phyloP scores from a whole-genome alignment of 2,888 invertebrate species.

The Pachliopta kotzebuea region DNA sequence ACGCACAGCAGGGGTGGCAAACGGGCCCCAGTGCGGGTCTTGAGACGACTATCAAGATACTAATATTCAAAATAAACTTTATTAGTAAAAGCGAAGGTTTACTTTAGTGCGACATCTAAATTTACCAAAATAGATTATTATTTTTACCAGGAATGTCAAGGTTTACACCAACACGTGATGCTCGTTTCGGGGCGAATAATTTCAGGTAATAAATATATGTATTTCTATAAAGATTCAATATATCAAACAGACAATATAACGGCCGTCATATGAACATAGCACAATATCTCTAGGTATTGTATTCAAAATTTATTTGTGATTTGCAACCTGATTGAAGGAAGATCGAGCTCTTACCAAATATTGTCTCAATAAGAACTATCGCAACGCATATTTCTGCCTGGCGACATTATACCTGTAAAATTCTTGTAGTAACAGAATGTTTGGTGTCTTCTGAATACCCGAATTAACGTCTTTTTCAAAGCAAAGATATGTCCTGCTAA shows the following conservation, averaged over 20 bases:
- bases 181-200: constrained; percentile 52
- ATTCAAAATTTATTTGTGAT: background rate
- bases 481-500: background rate
- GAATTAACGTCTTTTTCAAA: background rate
- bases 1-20: constrained; percentile 69
- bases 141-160: constrained; percentile 79
- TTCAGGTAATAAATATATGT: constrained; percentile 49
- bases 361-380: background rate
- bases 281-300: background rate
- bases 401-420: background rate
- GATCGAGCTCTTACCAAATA: background rate
- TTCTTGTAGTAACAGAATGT: background rate
- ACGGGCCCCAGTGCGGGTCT: constrained; percentile 70
- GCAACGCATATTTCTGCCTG: background rate
- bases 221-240: background rate
- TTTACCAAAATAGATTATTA: constrained; percentile 71
- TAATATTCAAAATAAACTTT: constrained; percentile 43
- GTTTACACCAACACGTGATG: constrained; percentile 70
- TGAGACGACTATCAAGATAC: constrained; percentile 36
- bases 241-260: background rate
- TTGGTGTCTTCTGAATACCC: background rate
- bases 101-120: constrained; percentile 42
- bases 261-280: background rate
- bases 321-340: background rate
- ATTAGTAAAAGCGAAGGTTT: constrained; percentile 43